Conservation (phyloP, 2,888 invertebrate species). For the Apodemia zela region DNA sequence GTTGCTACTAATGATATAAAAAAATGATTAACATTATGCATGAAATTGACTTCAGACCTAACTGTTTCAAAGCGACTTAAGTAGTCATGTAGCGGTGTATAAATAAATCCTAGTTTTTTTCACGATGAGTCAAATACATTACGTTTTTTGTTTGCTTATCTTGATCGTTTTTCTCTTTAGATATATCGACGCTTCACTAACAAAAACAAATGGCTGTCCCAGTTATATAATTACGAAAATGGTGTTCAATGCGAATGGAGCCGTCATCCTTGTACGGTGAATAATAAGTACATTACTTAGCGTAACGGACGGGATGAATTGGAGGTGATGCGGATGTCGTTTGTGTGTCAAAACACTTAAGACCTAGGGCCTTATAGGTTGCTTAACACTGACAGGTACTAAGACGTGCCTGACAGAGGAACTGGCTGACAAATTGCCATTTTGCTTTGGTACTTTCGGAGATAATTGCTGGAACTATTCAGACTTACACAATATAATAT, state of each 20-base stretch:
- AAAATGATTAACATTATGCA: too few species aligned
- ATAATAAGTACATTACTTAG: constrained; percentile 43
- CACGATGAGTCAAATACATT: neutral
- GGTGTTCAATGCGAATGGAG: constrained; percentile 43
- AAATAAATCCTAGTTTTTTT: neutral
- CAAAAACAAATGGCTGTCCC: constrained; percentile 21
- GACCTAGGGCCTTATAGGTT: constrained; percentile 7
- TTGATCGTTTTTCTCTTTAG: constrained; percentile 2
- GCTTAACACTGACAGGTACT: neutral
- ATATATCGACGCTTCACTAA: constrained; percentile 1
- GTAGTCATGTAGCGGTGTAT: neutral
- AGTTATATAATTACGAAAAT: constrained; percentile 43
- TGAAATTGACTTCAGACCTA: neutral
- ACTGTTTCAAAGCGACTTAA: neutral
- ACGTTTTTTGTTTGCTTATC: constrained; percentile 5
- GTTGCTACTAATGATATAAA: too few species aligned
- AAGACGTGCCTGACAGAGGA: neutral
- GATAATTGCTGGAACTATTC: neutral
- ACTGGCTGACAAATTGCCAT: neutral
- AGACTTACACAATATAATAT: too few species aligned
- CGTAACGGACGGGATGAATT: constrained; percentile 20
- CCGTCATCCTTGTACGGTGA: constrained; percentile 41
- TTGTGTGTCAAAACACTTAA: constrained; percentile 17
- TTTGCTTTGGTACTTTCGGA: neutral
- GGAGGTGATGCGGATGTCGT: constrained; percentile 23